Evolutionary conservation across 2,888 invertebrate genomes (phyloP), one percentile per base, ranked within the genome.

Genomic region (Drosophila robusta): DNA sequence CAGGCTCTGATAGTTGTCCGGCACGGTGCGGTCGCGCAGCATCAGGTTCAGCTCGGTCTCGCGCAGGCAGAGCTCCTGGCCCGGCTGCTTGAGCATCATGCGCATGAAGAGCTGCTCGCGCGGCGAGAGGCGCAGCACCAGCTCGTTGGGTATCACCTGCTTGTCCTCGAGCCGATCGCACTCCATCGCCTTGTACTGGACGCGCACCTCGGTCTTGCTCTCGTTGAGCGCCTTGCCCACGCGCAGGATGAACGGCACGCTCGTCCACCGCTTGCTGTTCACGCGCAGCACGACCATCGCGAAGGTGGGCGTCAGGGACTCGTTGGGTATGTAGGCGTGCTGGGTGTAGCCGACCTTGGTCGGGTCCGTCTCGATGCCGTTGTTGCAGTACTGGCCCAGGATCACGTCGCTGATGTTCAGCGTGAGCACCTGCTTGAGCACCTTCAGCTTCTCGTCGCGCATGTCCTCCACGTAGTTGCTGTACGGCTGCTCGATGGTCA

Each of bases 71-170:
- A 80, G 42, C 0, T 74, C 41, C 12, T 54, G 61, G 0, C 87
- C 84, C 0, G 67, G 54, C 39, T 54, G 62, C 46, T 85, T 89
- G 0, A 72, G 38, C 38, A 78, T 76, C 52, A 87, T 26, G 0
- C 84, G 87, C 89, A 85, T 87, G n/a, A 78, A 80, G 2, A 85
- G 51, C 56, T 87, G 74, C 29, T 85, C 87, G 0, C 38, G 61
- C 0, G 87, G 84, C 3, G 44, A 12, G 5, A 78, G 24, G 0
- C 84, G 63, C 44, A 85, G 2, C 1, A 85, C 80, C 18, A 85
- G 29, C 52, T 85, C 84, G 46, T 85, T 89, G 0, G 76, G 67
- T 5, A 65, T 47, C 8, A 55, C 49, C 8, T 24, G 16, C 2
- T 29, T 18, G 5, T 34, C 11, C 16, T 44, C 46, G 8, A 57